phyloP scores from a whole-genome alignment of 2,888 invertebrate genomes.

The Acronicta alni region DNA sequence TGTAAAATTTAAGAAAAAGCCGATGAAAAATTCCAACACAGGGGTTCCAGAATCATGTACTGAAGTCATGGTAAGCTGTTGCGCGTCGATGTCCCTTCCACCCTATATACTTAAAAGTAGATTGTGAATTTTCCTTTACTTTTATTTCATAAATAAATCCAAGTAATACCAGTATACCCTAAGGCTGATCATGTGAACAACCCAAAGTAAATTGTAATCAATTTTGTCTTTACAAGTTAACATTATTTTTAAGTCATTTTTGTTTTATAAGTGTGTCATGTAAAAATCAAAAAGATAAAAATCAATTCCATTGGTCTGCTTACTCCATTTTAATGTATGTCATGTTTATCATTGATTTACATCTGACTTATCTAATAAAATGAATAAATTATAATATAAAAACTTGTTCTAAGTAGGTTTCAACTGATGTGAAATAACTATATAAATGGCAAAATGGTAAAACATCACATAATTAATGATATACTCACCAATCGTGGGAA shows the following conservation, averaged over 20 bases:
- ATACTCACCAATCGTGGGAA: constrained; percentile 98
- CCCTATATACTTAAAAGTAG: too few relatives aligned
- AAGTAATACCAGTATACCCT: background rate
- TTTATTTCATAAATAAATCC: background rate
- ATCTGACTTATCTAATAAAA: too few relatives aligned
- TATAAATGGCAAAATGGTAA: background rate
- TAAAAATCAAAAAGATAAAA: constrained; percentile 24
- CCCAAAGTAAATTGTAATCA: background rate
- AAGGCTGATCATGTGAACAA: too few relatives aligned
- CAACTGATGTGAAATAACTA: background rate
- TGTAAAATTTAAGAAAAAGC: too few relatives aligned
- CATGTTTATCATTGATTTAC: too few relatives aligned
- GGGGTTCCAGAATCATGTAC: too few relatives aligned
- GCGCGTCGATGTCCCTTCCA: too few relatives aligned
- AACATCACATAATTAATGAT: constrained; percentile 2
- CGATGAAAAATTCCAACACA: too few relatives aligned
- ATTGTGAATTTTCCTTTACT: background rate
- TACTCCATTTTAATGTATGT: too few relatives aligned
- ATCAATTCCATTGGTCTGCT: constrained; percentile 25
- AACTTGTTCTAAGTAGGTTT: background rate
- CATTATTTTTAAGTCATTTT: constrained; percentile 16
- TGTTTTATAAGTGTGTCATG: constrained; percentile 3
- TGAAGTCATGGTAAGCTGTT: too few relatives aligned
- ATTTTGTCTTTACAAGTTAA: background rate
- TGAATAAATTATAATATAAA: background rate